phyloP scores from a whole-genome alignment of 2,888 invertebrate genomes.

The Urechis unicinctus region DNA sequence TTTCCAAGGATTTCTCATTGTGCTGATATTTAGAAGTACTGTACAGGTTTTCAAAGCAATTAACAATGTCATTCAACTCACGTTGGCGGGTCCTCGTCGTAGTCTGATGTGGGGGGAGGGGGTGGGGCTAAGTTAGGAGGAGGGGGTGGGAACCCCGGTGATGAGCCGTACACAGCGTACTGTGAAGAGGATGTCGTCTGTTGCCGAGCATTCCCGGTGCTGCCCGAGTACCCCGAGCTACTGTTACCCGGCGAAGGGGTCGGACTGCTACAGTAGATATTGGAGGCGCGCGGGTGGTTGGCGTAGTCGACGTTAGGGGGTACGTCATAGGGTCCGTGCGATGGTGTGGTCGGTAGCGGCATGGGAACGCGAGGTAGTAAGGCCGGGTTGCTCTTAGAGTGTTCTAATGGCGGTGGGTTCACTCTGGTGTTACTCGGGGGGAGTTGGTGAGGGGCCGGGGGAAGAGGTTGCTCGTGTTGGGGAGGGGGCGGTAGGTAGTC shows the following conservation, averaged over 20 bases:
- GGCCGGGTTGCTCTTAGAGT: not conserved
- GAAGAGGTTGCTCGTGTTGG: not conserved
- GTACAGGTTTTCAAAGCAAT: not conserved
- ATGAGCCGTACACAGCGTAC: not conserved
- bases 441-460: not conserved
- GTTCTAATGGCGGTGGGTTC: not conserved
- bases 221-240: slow-evolving; percentile 14
- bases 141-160: slow-evolving; percentile 5
- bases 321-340: not conserved
- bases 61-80: not conserved
- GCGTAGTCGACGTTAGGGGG: too few species aligned
- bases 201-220: slow-evolving; percentile 5
- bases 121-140: slow-evolving; percentile 3
- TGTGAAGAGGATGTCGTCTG: not conserved
- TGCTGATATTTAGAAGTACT: not conserved
- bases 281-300: slow-evolving; percentile 5
- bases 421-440: not conserved
- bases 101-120: slow-evolving; percentile 7
- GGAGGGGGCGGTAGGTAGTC: slow-evolving; percentile 4
- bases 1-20: too few species aligned
- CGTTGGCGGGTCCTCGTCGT: slow-evolving; percentile 3
- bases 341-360: slow-evolving; percentile 3
- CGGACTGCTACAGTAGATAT: not conserved
- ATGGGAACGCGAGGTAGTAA: slow-evolving; percentile 2
- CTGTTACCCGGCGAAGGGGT: slow-evolving; percentile 8